Base-by-base conservation (phyloP, 2,113 vertebrate genomes). In the Rallus limicola region DNA sequence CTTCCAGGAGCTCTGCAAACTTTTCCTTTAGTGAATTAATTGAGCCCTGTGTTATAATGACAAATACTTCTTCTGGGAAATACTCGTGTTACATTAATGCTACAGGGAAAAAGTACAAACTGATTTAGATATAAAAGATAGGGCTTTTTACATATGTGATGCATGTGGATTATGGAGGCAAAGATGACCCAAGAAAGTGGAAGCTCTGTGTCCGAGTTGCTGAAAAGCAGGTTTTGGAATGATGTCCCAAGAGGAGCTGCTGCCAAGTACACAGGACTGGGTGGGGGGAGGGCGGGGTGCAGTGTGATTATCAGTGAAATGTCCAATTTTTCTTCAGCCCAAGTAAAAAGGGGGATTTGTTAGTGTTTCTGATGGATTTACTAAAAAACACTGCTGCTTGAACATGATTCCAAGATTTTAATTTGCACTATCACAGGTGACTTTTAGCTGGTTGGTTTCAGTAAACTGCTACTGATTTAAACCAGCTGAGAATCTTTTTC, bases 1-100 rank as follows among this genome's bases (percentile, higher is more conserved):
- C 90, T 97, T 96, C 82, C 92, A 96, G 90, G 79, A 95, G 67
- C 77, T 97, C 82, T 96, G 67, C 63, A 91, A 85, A 90, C 65
- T 82, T 92, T 95, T 85, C 34, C 46, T 92, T 80, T 60, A 86
- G 87, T 90, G 89, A 94, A 88, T 94, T 44, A 96, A 84, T 90
- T 86, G 78, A 97, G 33, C 46, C n/a, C 50, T 96, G 58, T 94
- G 53, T 90, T 85, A 23, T 34, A 94, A 87, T 82, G 93, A 79
- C 88, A 92, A 79, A 88, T 86, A 92, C 67, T 91, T 67, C 60
- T 90, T 58, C 70, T 69, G 77, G 88, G 90, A 88, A 95, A 60
- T 79, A 59, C 58, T 81, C 17, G 42, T 74, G 46, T 42, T 68
- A 89, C 46, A 42, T 79, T 84, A 92, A 74, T 77, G 59, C 44